Base-by-base conservation (phyloP, 2,888 invertebrate genomes). In the Apantesis nais region DNA sequence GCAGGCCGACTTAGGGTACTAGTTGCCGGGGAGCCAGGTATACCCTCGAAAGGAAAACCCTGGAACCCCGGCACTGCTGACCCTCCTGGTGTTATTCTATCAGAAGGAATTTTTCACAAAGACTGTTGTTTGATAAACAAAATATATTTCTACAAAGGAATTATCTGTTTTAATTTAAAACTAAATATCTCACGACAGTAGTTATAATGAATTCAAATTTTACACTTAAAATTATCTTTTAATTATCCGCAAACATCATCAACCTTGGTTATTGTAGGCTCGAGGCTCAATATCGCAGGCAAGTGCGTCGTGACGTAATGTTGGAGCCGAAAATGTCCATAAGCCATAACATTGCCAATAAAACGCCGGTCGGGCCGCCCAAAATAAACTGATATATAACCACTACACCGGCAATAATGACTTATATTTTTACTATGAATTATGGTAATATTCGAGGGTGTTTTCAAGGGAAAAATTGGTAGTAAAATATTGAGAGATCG, bases 281-380 rank as follows among this genome's bases (percentile, higher is more conserved):
- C 39, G 37, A 25, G 60, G 68, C 80, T 74, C 78, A 79, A 79
- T 83, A 79, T 82, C 77, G 55, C 61, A 72, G 62, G 74, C 83
- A 75, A 81, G 76, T 76, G 74, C 60, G 55, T 41, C 58, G 76
- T 78, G 78, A 79, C 78, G 76, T 71, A 79, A 77, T 73, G 71
- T 66, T 70, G 78, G 69, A 80, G 74, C 84, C 80, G 70, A 79
- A 83, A 85, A 84, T 82, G 87, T 81, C 85, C 86, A 80, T 82
- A 82, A 80, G 81, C 84, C 79, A 85, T 87, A 87, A 87, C 86
- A 82, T 80, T 76, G 78, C 78, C 81, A 85, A 86, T 88, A 88
- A 88, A 88, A 81, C 74, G 73, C 64, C 74, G 78, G 72, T 71
- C 79, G 83, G 73, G 72, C 71, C 74, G 71, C 74, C 77, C 79